These are phyloP conservation scores for Hemiscyllium ocellatum DNA, from an alignment of 2,113 vertebrate genomes.

Conservation along the genomic window DNA sequence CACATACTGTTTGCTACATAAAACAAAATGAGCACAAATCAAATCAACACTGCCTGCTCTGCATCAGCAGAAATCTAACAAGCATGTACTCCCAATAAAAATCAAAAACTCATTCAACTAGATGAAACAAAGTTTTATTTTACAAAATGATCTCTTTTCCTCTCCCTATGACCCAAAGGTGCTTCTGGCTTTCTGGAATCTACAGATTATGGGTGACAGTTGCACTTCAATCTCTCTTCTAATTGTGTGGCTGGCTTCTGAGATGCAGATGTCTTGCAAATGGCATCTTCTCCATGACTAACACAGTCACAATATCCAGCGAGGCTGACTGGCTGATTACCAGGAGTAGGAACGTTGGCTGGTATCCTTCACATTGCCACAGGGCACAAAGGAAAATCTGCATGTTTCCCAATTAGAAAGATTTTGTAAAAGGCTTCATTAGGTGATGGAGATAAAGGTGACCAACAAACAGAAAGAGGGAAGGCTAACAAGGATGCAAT, in stretches of 20 bases:
- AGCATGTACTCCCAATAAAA: not conserved
- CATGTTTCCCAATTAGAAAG: not conserved
- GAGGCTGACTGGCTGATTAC: not conserved
- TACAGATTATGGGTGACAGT: too few relatives aligned
- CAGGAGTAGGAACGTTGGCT: not conserved
- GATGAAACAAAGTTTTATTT: not conserved
- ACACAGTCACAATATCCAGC: not conserved
- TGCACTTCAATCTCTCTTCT: not conserved
- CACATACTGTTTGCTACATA: constrained; percentile 90
- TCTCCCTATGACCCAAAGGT: not conserved
- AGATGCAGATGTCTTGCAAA: not conserved
- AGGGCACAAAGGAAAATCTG: not conserved
- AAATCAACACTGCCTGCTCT: not conserved
- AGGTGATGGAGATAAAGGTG: not conserved
- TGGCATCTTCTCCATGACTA: not conserved
- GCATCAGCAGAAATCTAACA: not conserved
- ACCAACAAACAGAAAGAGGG: not conserved
- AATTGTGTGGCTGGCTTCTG: not conserved
- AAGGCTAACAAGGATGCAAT: not conserved
- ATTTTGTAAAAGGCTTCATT: not conserved
- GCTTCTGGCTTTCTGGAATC: not conserved
- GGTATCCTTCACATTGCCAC: not conserved
- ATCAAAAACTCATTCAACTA: not conserved
- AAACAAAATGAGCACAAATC: not conserved
- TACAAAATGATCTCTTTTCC: not conserved